These are phyloP conservation scores for Perca flavescens DNA, from an alignment of 2,113 vertebrate genomes.

Conservation along the genomic window DNA sequence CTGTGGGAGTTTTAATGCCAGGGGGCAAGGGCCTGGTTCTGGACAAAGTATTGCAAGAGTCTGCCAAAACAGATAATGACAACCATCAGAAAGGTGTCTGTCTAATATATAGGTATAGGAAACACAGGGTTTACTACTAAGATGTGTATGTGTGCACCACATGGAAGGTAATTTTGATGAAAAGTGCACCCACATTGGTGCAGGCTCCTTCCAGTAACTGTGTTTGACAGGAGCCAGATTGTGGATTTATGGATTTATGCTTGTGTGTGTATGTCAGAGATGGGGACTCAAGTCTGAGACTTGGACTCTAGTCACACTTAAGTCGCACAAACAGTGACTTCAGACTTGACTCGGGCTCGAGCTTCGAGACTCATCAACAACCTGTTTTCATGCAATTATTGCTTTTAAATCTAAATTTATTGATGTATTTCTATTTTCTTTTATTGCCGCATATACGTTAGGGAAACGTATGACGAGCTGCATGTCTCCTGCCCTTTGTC, in stretches of 20 bases:
- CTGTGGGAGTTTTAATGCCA: conserved; percentile 44
- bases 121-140: background rate
- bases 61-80: conserved; percentile 58
- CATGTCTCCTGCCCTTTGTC: no score
- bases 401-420: no score
- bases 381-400: no score
- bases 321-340: no score
- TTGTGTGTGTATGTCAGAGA: background rate
- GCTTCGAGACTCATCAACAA: no score
- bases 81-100: conserved; percentile 34
- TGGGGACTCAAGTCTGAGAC: no score
- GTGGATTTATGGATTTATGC: background rate
- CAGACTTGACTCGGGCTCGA: no score
- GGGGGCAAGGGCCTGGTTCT: conserved; percentile 36
- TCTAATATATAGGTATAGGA: conserved; percentile 2
- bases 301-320: no score
- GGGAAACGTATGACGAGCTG: no score
- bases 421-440: no score
- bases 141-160: background rate
- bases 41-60: conserved; percentile 43
- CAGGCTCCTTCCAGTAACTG: background rate
- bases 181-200: background rate
- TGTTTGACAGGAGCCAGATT: conserved; percentile 10
- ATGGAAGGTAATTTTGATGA: conserved; percentile 22
- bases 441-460: no score